A percentile compares a stretch with the other conserved stretches of the same genome.
These are phyloP conservation scores for Cheilosia variabilis DNA, from an alignment of 2,888 invertebrate genomes.

Conservation along the genomic window DNA sequence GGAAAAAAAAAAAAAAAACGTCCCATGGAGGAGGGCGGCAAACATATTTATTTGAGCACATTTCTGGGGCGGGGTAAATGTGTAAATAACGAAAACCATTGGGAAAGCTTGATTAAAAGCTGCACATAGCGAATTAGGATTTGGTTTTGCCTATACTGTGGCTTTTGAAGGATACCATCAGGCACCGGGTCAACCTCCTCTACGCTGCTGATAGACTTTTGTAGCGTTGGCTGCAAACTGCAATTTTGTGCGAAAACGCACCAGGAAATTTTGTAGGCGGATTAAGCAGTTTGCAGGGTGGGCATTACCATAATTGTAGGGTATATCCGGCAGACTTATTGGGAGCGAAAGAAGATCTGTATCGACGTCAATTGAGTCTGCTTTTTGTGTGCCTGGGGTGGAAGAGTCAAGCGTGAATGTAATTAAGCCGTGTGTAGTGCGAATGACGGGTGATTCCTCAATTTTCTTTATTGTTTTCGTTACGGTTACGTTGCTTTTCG, in stretches of 20 bases:
- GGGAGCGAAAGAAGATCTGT: constrained; percentile 26
- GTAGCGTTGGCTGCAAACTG: neutral
- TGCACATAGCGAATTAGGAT: constrained; percentile 23
- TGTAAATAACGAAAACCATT: constrained; percentile 43
- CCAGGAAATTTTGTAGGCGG: constrained; percentile 52
- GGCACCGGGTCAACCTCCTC: constrained; percentile 17
- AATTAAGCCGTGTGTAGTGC: neutral
- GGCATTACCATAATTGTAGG: constrained; percentile 46
- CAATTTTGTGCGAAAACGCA: constrained; percentile 43
- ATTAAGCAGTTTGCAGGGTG: constrained; percentile 34
- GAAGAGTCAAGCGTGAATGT: neutral
- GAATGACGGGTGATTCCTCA: too few species aligned
- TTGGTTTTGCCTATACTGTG: constrained; percentile 15
- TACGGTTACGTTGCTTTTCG: too few species aligned
- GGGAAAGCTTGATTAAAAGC: constrained; percentile 60
- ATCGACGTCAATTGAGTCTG: constrained; percentile 24
- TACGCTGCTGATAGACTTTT: neutral
- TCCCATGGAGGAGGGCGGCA: constrained; percentile 33
- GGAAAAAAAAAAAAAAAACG: constrained; percentile 1
- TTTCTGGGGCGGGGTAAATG: constrained; percentile 54
- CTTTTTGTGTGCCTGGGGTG: neutral
- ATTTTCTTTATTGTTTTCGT: too few species aligned
- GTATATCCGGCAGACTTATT: constrained; percentile 32
- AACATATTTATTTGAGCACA: constrained; percentile 50
- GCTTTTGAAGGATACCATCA: constrained; percentile 21